Conservation (phyloP, 2,888 invertebrate genomes). For the Ophion ventricosus region DNA sequence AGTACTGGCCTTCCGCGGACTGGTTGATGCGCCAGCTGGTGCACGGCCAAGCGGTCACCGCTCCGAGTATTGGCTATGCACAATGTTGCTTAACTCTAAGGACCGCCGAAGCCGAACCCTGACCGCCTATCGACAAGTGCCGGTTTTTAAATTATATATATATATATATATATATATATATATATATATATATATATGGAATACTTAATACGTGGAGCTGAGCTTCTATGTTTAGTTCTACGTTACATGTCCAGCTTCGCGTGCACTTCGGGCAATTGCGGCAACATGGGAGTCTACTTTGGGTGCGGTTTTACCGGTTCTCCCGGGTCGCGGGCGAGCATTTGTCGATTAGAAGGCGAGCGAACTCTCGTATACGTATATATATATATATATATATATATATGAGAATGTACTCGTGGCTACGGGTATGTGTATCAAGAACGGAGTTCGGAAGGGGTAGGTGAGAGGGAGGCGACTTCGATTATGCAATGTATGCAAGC, state of each 20-base stretch:
- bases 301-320: slow-evolving; percentile 82
- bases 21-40: no score
- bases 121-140: no score
- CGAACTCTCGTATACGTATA: slow-evolving; percentile 61
- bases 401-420: neutral
- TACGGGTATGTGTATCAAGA: slow-evolving; percentile 12
- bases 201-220: slow-evolving; percentile 15
- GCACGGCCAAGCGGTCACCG: no score
- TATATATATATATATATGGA: neutral
- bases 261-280: slow-evolving; percentile 35
- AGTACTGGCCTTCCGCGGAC: no score
- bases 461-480: slow-evolving; percentile 23
- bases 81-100: no score
- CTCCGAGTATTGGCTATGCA: no score
- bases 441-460: neutral
- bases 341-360: slow-evolving; percentile 76
- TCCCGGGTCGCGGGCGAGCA: slow-evolving; percentile 68
- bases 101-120: no score
- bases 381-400: no score
- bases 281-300: slow-evolving; percentile 60
- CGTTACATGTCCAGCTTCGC: neutral
- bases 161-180: no score
- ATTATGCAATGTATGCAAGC: slow-evolving; percentile 64
- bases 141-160: no score
- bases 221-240: neutral